Evolutionary conservation across 2,113 vertebrate genomes (phyloP), one percentile per base, ranked within the genome.

Genomic region (Laterallus jamaicensis): DNA sequence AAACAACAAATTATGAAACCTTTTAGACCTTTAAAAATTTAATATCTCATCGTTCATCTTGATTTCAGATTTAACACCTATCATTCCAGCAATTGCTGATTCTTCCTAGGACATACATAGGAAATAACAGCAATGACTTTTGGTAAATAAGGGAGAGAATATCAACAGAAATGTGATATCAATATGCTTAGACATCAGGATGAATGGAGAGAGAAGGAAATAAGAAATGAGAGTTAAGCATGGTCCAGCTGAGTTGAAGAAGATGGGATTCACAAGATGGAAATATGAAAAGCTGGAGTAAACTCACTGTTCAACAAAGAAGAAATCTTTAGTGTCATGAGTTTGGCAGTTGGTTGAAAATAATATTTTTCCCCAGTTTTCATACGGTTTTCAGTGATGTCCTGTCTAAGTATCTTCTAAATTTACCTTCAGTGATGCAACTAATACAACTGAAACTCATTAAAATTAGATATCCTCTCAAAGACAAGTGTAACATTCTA

Each of bases 381-480:
- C 9, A 35, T 31, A 18, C 15, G 10, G 3, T 31, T 64, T 90
- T 86, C n/a, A 66, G 39, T 79, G 13, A 40, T 39, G 14, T 64
- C 31, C n/a, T 55, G 4, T 49, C 20, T 32, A 81, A 56, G 35
- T 21, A 68, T 42, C 10, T 64, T 47, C 19, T 52, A 54, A 70
- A 79, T 64, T 49, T 70, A 26, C n/a, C 22, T 37, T 74, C 14
- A 60, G 14, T 59, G 19, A 66, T 59, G 14, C 7, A 74, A 55
- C 37, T 44, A 55, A 22, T 28, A 78, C 47, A 70, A 63, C 9
- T 50, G 42, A 47, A 47, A n/a, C 8, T 59, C 12, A 40, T 5
- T 49, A 62, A 55, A 87, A 87, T 40, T 29, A 64, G 7, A 39
- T n/a, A 64, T 0, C 0, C 3, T 1, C 3, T 11, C 12, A 14